These are phyloP conservation scores for Clarias platycephalus DNA, from an alignment of 2,797 vertebrate genomes.

Conservation along the genomic window DNA sequence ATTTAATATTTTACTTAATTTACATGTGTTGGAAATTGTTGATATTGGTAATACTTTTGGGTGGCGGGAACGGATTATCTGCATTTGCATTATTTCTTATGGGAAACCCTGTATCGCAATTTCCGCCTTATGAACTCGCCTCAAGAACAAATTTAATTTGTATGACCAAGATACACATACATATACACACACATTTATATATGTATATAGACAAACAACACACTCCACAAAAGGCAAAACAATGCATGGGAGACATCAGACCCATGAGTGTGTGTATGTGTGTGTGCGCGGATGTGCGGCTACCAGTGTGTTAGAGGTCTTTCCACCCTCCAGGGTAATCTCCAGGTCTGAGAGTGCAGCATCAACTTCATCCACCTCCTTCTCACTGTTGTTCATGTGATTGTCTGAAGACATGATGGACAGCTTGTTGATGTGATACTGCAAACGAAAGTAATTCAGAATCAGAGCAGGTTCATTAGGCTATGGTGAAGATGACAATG, in stretches of 20 bases:
- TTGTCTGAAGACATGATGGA: slow-evolving; percentile 98
- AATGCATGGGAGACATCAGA: not conserved
- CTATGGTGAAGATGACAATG: slow-evolving; percentile 27
- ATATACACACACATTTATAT: not conserved
- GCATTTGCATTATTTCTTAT: too few relatives aligned
- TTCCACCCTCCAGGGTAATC: slow-evolving; percentile 96
- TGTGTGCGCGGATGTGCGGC: not conserved
- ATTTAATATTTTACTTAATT: too few relatives aligned
- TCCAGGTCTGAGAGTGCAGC: slow-evolving; percentile 96
- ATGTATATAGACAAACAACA: not conserved
- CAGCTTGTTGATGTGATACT: slow-evolving; percentile 99
- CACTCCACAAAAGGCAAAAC: not conserved
- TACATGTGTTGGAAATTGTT: too few relatives aligned
- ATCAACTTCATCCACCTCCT: slow-evolving; percentile 97
- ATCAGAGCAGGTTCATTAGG: not conserved
- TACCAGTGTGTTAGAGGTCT: slow-evolving; percentile 94
- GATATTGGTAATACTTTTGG: too few relatives aligned
- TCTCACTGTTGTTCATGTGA: slow-evolving; percentile 98
- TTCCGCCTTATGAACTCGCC: too few relatives aligned
- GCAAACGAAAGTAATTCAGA: slow-evolving; percentile 37
- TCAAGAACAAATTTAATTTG: too few relatives aligned
- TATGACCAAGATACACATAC: not conserved
- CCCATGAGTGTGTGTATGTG: not conserved
- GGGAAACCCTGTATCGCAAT: too few relatives aligned
- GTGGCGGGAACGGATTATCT: too few relatives aligned